Conservation (phyloP, 2,113 vertebrate genomes). For the Solenodon paradoxus region DNA sequence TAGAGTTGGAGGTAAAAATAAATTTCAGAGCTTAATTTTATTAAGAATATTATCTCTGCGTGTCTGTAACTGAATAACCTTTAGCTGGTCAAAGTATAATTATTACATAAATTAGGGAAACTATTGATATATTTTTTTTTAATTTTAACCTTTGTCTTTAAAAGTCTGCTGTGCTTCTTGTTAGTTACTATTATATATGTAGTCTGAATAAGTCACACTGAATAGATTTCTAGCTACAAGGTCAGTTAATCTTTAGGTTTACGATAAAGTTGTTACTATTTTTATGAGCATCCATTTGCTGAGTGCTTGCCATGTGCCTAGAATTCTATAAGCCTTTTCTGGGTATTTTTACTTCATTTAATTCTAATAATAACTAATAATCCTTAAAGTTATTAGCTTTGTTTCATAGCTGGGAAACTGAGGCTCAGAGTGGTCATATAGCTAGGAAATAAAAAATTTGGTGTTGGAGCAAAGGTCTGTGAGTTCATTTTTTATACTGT, state of each 20-base stretch:
- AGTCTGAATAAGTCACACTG: not conserved
- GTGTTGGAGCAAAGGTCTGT: not conserved
- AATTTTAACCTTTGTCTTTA: not conserved
- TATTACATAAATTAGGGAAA: conserved; percentile 11
- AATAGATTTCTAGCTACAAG: not conserved
- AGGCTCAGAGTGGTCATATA: not conserved
- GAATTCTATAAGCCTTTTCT: not conserved
- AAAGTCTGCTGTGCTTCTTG: not conserved
- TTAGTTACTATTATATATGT: not conserved
- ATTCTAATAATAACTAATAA: not conserved
- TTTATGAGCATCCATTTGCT: not conserved
- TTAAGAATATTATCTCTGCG: not conserved
- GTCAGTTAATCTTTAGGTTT: not conserved
- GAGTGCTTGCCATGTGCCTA: not conserved
- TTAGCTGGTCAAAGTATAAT: not conserved
- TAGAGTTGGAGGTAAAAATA: too few species aligned
- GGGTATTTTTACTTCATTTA: not conserved
- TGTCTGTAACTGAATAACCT: not conserved
- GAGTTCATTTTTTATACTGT: not conserved
- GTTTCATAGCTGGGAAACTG: not conserved
- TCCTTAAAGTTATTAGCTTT: not conserved
- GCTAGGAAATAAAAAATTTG: not conserved
- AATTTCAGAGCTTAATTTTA: not conserved
- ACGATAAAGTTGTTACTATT: not conserved
- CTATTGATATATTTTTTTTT: not conserved